Evolutionary conservation across 2,113 vertebrate genomes (phyloP).

Genomic region (Leucopsar rothschildi): DNA sequence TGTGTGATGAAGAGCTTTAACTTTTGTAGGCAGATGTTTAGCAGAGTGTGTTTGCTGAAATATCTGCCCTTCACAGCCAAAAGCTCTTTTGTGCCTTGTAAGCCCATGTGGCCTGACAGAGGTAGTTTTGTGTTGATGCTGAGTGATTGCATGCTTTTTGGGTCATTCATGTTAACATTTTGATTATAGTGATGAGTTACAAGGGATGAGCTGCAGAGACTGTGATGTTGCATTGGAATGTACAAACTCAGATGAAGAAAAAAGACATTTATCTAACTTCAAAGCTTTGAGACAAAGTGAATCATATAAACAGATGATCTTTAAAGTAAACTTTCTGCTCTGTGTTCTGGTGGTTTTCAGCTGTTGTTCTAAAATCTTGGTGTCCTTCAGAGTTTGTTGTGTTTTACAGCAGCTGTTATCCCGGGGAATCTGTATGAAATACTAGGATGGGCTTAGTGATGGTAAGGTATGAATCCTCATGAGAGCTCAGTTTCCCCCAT

Average conservation of each 20-base stretch:
- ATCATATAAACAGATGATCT: constrained; percentile 25
- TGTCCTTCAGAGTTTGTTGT: constrained; percentile 40
- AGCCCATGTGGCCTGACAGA: constrained; percentile 31
- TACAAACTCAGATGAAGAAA: constrained; percentile 41
- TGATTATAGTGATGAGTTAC: constrained; percentile 64
- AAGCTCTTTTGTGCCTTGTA: constrained; percentile 33
- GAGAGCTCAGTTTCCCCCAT: background rate
- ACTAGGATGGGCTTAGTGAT: background rate
- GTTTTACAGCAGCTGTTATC: background rate
- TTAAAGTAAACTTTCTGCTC: constrained; percentile 30
- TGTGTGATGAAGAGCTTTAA: constrained; percentile 1
- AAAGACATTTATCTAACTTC: constrained; percentile 29
- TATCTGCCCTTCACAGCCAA: constrained; percentile 26
- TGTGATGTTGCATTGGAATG: constrained; percentile 27
- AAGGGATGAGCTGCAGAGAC: constrained; percentile 19
- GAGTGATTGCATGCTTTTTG: constrained; percentile 42
- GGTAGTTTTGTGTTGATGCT: constrained; percentile 21
- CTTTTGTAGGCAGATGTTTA: background rate
- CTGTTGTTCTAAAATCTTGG: background rate
- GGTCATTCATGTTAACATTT: constrained; percentile 56
- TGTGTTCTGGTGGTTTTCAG: background rate
- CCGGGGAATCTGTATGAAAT: background rate
- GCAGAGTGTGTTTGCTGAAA: background rate
- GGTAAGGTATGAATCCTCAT: background rate
- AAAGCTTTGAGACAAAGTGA: constrained; percentile 43